Evolutionary conservation across 2,888 invertebrate genomes (phyloP), one percentile per base, ranked within the genome.

Genomic region (Tachina lurida): DNA sequence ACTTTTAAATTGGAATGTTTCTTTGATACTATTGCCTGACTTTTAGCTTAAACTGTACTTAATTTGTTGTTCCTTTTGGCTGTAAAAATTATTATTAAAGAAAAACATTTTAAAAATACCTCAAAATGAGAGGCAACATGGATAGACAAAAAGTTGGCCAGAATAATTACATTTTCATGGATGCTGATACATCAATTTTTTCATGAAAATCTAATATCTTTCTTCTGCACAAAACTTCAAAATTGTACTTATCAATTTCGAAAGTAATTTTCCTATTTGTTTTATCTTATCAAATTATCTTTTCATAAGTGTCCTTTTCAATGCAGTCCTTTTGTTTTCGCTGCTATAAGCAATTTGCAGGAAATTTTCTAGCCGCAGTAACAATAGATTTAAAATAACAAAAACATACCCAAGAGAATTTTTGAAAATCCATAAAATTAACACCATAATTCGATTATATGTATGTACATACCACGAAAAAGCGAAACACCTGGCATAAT

Each of bases 371-470:
- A 19, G 17, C 17, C 31, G 45, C 47, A 62, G 49, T 39, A 17
- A 17, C 17, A 56, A 65, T 47, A 43, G 31, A 22, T 45, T 12
- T 17, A 31, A 22, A 47, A 52, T 10, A 17, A n/a, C 15, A 60
- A n/a, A 45, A 60, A 15, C 1, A 31, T 7, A 62, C 49, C 41
- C 17, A 17, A 49, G 49, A 58, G 71, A 49, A 43, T 52, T 19
- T 13, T 41, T 12, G 1, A 13, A 45, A 22, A 43, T 15, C 47
- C 8, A 22, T 60, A 47, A 62, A 63, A 56, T 75, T 65, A 45
- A 45, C 65, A 75, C 17, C n/a, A 45, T 65, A 75, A 75, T 43
- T 75, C n/a, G 43, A 22, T 7, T 54, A 58, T 47, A n/a, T n/a
- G n/a, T n/a, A n/a, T n/a, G n/a, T n/a, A 17, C 22, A 43, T 52